Base-by-base conservation (phyloP, 2,113 vertebrate genomes). In the Aegotheles bennettii region DNA sequence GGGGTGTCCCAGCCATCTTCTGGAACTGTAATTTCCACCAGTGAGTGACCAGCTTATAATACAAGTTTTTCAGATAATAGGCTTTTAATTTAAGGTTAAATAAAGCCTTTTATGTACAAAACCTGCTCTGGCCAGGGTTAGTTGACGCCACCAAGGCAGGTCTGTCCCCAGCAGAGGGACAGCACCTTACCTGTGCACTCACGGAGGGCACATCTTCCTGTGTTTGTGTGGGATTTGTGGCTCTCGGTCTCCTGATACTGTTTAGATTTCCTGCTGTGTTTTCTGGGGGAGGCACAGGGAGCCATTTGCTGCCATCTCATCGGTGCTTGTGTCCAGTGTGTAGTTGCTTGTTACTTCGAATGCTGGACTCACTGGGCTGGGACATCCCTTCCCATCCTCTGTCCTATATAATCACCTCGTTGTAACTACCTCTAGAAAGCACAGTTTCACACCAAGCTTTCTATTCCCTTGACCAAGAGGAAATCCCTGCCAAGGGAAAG, bases 221-320 rank as follows among this genome's bases (percentile, higher is more conserved):
- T 35, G 17, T 60, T n/a, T 51, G 4, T 15, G 8, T 40, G 31
- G 38, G 11, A 31, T 54, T 86, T 61, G 76, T 43, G 42, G 6
- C 54, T 69, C 12, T 76, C 33, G 21, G 13, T 59, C 11, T 85
- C 11, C 54, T 63, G 47, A 14, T 45, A 40, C 19, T 61, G 36
- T 43, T 79, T 85, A 35, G 19, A 1, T 86, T 71, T 75, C 35
- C 24, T 42, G 1, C 19, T 42, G 12, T 50, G 31, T 16, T 68
- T 84, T 54, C 45, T 3, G 2, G 45, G 24, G 11, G 19, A 31
- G 42, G 36, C 40, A 59, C 20, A 51, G 21, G 36, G 19, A 79
- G 2, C 19, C 3, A 6, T 16, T 3, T 7, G 19, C 67, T 95
- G 40, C 53, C 1, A 0, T 67, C 19, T 63, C 8, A 0, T 33